A percentile compares a stretch with the other conserved stretches of the same genome.
These are phyloP conservation scores for Paratrypauchen microcephalus DNA, from an alignment of 2,797 vertebrate species.

Conservation along the genomic window DNA sequence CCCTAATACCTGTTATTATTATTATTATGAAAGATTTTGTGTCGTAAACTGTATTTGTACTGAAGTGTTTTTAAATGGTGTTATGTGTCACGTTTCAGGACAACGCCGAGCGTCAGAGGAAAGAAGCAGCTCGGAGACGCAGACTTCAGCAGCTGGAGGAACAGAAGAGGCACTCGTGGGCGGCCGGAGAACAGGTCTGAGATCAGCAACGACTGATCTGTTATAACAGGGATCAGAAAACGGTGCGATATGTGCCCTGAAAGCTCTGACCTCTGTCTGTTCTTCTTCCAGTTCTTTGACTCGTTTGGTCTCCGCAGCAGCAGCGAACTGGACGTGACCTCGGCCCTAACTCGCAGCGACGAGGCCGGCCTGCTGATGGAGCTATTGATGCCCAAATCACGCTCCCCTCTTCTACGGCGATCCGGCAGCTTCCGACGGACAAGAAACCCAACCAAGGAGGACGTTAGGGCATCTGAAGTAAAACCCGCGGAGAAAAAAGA, in stretches of 20 bases:
- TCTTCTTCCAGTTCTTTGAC: constrained; percentile 49
- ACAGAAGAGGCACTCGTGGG: constrained; percentile 84
- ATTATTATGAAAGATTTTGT: too few species aligned
- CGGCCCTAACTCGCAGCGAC: constrained; percentile 63
- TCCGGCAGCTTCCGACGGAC: constrained; percentile 78
- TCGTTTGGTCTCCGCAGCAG: constrained; percentile 79
- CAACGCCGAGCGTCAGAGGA: constrained; percentile 81
- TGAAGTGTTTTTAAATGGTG: too few species aligned
- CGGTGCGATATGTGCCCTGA: too few species aligned
- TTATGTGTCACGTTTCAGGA: constrained; percentile 72
- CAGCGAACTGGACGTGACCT: constrained; percentile 85
- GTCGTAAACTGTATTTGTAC: too few species aligned
- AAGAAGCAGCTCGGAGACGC: constrained; percentile 77
- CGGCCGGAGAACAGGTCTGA: constrained; percentile 74
- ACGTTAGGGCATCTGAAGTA: constrained; percentile 64
- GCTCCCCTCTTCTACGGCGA: constrained; percentile 55
- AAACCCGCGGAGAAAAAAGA: neutral
- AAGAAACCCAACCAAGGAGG: constrained; percentile 71
- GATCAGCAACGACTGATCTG: neutral
- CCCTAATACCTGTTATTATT: too few species aligned
- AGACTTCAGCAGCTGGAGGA: constrained; percentile 80
- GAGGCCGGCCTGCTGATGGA: constrained; percentile 73
- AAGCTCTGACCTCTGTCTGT: constrained; percentile 15
- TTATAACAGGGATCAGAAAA: too few species aligned
- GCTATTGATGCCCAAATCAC: constrained; percentile 68